Evolutionary conservation across 2,797 vertebrate species (phyloP).

Genomic region (Gallinago nigripennis): DNA sequence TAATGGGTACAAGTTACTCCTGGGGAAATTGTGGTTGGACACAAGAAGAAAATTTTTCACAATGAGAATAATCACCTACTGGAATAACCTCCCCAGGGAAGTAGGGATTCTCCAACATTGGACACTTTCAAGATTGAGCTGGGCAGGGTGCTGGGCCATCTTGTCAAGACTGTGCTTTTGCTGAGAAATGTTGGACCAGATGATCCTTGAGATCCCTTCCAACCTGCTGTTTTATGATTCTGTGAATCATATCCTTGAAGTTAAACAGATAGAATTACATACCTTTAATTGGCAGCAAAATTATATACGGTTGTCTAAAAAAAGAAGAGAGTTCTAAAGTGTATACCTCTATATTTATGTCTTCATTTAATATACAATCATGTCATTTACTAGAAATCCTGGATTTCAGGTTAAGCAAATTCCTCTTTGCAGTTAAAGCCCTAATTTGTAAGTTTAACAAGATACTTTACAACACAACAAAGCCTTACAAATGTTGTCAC

Average conservation of each 20-base stretch:
- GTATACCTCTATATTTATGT: not conserved
- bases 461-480: not conserved
- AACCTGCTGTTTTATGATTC: not conserved
- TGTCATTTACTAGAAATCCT: not conserved
- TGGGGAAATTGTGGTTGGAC: not conserved
- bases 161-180: not conserved
- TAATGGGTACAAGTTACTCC: not conserved
- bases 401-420: not conserved
- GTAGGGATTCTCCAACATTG: not conserved
- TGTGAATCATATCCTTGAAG: not conserved
- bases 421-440: not conserved
- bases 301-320: not conserved
- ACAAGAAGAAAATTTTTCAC: not conserved
- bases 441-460: not conserved
- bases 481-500: not conserved
- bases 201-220: not conserved
- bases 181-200: not conserved
- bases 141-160: not conserved
- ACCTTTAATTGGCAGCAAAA: not conserved
- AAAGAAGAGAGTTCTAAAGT: not conserved
- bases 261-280: not conserved
- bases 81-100: not conserved
- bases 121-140: not conserved
- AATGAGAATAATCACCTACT: not conserved
- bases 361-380: not conserved